Evolutionary conservation across 1,140 invertebrate genomes (phyloP).

Genomic region (Pristionchus pacificus): DNA sequence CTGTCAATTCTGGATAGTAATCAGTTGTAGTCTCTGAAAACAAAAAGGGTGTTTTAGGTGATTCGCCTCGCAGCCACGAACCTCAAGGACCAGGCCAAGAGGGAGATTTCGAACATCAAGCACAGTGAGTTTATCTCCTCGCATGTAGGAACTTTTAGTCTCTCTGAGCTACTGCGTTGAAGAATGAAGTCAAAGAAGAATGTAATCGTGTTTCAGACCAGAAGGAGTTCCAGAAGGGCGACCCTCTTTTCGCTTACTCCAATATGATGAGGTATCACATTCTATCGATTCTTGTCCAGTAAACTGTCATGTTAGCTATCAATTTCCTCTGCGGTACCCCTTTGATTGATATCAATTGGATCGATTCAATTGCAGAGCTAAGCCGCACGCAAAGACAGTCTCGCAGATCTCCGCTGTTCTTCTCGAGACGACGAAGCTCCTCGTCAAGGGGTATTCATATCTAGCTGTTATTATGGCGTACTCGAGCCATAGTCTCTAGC

Average conservation of each 20-base stretch:
- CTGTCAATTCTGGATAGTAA: too few relatives aligned
- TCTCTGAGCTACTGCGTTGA: too few relatives aligned
- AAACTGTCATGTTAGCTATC: too few relatives aligned
- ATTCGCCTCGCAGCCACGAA: conserved; percentile 32
- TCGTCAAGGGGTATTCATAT: conserved; percentile 39
- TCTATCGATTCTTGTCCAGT: too few relatives aligned
- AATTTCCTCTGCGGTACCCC: too few relatives aligned
- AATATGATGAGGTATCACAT: conserved; percentile 58
- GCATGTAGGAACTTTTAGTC: too few relatives aligned
- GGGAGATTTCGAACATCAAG: conserved; percentile 35
- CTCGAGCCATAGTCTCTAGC: too few relatives aligned
- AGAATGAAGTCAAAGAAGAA: too few relatives aligned
- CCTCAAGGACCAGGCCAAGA: conserved; percentile 32
- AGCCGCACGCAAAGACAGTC: conserved; percentile 45
- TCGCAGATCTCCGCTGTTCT: conserved; percentile 43
- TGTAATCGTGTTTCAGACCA: conserved; percentile 36
- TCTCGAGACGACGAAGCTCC: conserved; percentile 49
- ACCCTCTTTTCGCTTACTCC: conserved; percentile 51
- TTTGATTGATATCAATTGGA: too few relatives aligned
- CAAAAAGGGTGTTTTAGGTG: background rate
- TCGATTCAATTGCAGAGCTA: too few relatives aligned
- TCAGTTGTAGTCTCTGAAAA: background rate
- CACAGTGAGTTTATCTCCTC: conserved; percentile 25
- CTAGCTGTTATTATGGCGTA: background rate
- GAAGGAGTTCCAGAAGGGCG: conserved; percentile 36